Base-by-base conservation (phyloP, 2,888 invertebrate species). In the Cryptops parisi region DNA sequence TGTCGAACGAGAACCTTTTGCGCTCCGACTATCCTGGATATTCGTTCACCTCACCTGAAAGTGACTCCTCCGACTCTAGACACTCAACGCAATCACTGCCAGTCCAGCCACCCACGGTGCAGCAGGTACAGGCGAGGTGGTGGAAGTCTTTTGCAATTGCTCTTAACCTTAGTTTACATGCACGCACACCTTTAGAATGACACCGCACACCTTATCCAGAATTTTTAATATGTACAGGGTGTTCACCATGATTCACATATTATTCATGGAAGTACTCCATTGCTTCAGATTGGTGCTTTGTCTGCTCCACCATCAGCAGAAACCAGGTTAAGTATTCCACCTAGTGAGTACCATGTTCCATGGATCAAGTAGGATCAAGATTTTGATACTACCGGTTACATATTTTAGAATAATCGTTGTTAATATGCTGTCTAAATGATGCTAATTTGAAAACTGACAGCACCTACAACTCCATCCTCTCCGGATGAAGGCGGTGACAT, bases 1-100 rank as follows among this genome's bases (percentile, higher is more conserved):
- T 87, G 86, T 86, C 86, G 70, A 86, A 85, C 65, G 87, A 87
- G 65, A 87, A 87, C 68, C 70, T 88, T 50, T 72, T 87, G 47
- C 73, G 86, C 62, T 84, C 84, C 53, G 86, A 86, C 68, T 86
- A 86, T 67, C 57, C 57, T n/a, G 55, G 55, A 12, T 57, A 57
- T 39, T 52, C 55, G 15, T 48, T 43, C 40, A 53, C 57, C 24
- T 57, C 57, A 5, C 52, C 57, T 17, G 53, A 53, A 25, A 57
- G 57, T 38, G 57, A 57, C 24, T 55, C n/a, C n/a, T 54, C 57
- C 12, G 57, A 57, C 47, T 57, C 57, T 6, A 43, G 58, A 52
- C 48, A 55, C 43, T 53, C 49, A 43, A 55, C 41, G 25, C 55
- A 55, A 41, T 46, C 53, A 19, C 53, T 47, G 19, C 46, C 47